A percentile compares a stretch with the other conserved stretches of the same genome.
phyloP scores from a whole-genome alignment of 2,113 vertebrate genomes.

The Triplophysa dalaica region DNA sequence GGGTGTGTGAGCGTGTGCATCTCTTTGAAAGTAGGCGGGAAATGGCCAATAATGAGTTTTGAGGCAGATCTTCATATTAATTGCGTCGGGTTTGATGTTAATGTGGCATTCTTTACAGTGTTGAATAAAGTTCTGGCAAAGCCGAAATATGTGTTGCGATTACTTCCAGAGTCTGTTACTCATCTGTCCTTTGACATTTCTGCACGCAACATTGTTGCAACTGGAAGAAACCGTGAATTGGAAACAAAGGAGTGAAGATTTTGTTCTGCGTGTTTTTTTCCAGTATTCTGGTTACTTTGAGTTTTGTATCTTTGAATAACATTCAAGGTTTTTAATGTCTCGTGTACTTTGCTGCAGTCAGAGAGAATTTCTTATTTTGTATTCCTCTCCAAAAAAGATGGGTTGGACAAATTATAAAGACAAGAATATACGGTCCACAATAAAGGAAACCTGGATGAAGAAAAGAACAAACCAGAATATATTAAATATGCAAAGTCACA shows the following conservation, averaged over 20 bases:
- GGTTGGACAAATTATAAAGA: too few relatives aligned
- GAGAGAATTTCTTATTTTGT: too few relatives aligned
- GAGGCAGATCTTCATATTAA: background rate
- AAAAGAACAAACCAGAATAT: too few relatives aligned
- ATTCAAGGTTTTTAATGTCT: too few relatives aligned
- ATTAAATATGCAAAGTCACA: too few relatives aligned
- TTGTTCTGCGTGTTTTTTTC: background rate
- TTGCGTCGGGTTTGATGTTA: background rate
- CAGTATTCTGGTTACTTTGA: background rate
- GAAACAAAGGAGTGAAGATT: background rate
- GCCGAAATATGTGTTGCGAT: background rate
- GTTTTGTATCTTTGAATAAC: too few relatives aligned
- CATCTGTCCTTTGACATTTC: background rate
- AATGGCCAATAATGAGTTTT: constrained; percentile 45
- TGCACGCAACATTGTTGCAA: background rate
- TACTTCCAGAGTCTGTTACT: background rate
- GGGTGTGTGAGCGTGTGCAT: constrained; percentile 75
- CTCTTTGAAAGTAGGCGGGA: constrained; percentile 77
- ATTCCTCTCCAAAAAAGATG: too few relatives aligned
- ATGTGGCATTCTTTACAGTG: background rate
- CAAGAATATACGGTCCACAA: too few relatives aligned
- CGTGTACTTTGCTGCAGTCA: too few relatives aligned
- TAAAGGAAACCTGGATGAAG: too few relatives aligned
- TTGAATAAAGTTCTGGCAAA: background rate
- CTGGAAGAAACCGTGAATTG: background rate